Conservation (phyloP, 2,888 invertebrate genomes). For the Drosophila quinaria region DNA sequence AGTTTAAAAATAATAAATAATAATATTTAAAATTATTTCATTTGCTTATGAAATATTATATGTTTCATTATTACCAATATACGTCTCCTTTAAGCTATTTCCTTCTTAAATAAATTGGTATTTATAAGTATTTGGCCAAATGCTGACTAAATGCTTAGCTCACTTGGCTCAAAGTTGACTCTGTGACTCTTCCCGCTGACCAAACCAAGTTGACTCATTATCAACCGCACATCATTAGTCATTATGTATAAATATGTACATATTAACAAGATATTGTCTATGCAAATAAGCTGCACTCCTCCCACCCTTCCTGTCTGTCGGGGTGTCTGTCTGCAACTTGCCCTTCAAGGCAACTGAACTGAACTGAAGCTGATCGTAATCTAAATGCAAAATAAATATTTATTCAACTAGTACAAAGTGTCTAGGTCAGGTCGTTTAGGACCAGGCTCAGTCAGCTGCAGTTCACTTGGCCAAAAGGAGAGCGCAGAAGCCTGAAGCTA, state of each 20-base stretch:
- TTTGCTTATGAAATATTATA: too few species aligned
- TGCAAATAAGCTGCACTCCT: conserved; percentile 31
- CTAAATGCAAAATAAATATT: conserved; percentile 7
- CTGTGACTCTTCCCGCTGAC: conserved; percentile 7
- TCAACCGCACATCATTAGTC: conserved; percentile 42
- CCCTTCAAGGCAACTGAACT: conserved; percentile 35
- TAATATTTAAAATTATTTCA: too few species aligned
- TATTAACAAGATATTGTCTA: conserved; percentile 14
- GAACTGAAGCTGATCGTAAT: conserved; percentile 31
- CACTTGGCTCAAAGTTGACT: conserved; percentile 18
- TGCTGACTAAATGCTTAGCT: conserved; percentile 20
- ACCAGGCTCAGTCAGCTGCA: conserved; percentile 50
- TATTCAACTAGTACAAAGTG: conserved; percentile 54
- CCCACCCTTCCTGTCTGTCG: background rate
- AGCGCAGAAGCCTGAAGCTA: background rate
- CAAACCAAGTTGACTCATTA: conserved; percentile 39
- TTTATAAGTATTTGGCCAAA: conserved; percentile 14
- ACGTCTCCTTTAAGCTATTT: background rate
- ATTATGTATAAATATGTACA: conserved; percentile 13
- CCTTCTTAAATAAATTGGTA: background rate
- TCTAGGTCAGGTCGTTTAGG: conserved; percentile 65
- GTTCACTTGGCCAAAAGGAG: conserved; percentile 9
- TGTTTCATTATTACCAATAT: too few species aligned
- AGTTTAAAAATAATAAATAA: too few species aligned
- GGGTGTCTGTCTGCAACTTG: conserved; percentile 14